Conservation (phyloP, 35 echinoderm and acorn worm genomes). For the Eucidaris tribuloides region DNA sequence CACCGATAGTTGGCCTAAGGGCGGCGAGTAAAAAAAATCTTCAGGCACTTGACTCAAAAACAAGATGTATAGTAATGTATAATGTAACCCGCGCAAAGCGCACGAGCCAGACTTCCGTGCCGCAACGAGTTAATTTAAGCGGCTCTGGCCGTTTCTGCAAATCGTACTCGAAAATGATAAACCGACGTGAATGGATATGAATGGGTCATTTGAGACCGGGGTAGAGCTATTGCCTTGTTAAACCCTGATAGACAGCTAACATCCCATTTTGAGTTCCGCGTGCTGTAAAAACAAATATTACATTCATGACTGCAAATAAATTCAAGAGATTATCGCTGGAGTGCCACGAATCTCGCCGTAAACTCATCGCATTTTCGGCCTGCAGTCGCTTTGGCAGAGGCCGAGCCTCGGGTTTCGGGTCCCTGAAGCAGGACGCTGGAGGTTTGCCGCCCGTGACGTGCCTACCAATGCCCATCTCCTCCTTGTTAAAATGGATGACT, state of each 20-base stretch:
- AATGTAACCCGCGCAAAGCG: background rate
- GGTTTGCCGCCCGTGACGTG: background rate
- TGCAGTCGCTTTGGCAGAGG: constrained; percentile 1
- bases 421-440: background rate
- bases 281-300: constrained; percentile 32
- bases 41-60: background rate
- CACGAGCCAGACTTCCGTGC: background rate
- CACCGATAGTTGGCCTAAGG: background rate
- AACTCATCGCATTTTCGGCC: background rate
- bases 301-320: constrained; percentile 38
- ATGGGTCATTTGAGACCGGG: constrained; percentile 17
- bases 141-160: too few species aligned
- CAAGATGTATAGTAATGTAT: background rate
- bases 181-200: background rate
- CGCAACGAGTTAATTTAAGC: constrained; percentile 31
- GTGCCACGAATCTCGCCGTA: constrained; percentile 1
- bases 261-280: background rate
- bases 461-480: background rate
- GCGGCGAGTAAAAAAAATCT: background rate
- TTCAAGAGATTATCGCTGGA: constrained; percentile 6
- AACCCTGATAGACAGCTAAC: background rate
- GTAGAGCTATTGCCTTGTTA: background rate
- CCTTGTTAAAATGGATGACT: too few species aligned
- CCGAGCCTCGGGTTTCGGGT: constrained; percentile 7
- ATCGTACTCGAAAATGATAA: background rate